Evolutionary conservation across 2,113 vertebrate genomes (phyloP).

Genomic region (Barbus barbus): DNA sequence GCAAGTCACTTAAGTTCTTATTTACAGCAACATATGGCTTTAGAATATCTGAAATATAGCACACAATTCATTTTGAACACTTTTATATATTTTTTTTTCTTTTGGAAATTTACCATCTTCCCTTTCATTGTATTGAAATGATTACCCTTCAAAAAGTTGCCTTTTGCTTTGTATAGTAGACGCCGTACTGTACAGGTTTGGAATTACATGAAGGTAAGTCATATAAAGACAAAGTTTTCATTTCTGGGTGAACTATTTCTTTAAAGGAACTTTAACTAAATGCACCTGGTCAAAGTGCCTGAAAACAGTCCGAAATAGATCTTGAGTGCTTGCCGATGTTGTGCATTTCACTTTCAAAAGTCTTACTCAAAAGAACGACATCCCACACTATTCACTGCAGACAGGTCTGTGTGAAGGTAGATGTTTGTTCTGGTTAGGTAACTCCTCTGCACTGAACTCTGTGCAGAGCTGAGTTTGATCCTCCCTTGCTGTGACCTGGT

Average conservation of each 20-base stretch:
- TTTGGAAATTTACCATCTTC: background rate
- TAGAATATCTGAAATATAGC: background rate
- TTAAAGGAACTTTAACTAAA: too few species aligned
- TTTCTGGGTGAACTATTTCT: background rate
- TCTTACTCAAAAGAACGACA: background rate
- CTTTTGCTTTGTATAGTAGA: background rate
- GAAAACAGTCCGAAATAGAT: background rate
- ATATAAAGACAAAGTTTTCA: background rate
- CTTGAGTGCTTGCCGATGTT: background rate
- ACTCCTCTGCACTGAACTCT: conserved; percentile 46
- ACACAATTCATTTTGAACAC: background rate
- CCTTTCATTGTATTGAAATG: background rate
- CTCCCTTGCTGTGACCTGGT: conserved; percentile 55
- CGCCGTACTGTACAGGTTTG: background rate
- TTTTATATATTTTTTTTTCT: background rate
- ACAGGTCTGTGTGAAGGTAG: conserved; percentile 18
- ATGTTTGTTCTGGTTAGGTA: conserved; percentile 47
- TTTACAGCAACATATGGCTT: too few species aligned
- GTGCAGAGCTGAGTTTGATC: conserved; percentile 50
- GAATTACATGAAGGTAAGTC: background rate
- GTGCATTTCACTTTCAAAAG: background rate
- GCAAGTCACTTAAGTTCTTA: too few species aligned
- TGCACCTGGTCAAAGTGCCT: background rate
- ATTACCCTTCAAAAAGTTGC: background rate
- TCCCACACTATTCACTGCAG: conserved; percentile 1